Percentiles rank a stretch among this genome's conserved stretches.
Evolutionary conservation across 2,797 vertebrate genomes (phyloP).

Genomic region (Crocodylus rhombifer): DNA sequence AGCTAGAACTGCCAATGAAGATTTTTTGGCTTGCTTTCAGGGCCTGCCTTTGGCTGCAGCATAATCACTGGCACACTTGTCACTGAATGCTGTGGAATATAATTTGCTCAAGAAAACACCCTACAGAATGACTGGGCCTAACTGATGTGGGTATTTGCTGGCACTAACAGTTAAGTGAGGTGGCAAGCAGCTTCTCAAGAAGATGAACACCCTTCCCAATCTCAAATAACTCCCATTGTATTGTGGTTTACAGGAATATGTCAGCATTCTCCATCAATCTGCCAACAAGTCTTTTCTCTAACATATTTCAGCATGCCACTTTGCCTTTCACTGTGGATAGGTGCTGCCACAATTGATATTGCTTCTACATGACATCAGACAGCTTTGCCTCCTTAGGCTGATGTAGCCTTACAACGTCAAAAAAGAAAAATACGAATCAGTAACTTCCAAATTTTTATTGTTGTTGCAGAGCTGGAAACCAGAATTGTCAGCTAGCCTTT

Average conservation of each 20-base stretch:
- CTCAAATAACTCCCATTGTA: conserved; percentile 71
- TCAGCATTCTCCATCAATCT: conserved; percentile 72
- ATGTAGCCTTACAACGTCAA: background rate
- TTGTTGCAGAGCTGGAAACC: background rate
- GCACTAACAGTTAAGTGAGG: conserved; percentile 61
- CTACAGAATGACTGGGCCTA: conserved; percentile 15
- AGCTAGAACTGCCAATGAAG: conserved; percentile 12
- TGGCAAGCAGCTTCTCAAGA: conserved; percentile 61
- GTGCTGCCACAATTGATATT: conserved; percentile 58
- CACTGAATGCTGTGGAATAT: background rate
- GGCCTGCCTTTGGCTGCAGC: background rate
- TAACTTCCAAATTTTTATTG: background rate
- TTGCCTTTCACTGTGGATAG: conserved; percentile 68
- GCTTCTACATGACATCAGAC: conserved; percentile 2
- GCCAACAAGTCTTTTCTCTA: conserved; percentile 71
- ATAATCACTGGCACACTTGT: background rate
- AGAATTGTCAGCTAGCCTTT: background rate
- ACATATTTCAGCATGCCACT: conserved; percentile 67
- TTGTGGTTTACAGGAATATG: conserved; percentile 71
- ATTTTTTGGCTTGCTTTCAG: conserved; percentile 28
- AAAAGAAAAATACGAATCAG: background rate
- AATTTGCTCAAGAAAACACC: conserved; percentile 39
- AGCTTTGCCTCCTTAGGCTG: background rate
- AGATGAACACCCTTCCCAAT: conserved; percentile 42
- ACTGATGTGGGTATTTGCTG: conserved; percentile 20